Conservation (phyloP, 2,888 invertebrate genomes). For the Trichogramma evanescens region DNA sequence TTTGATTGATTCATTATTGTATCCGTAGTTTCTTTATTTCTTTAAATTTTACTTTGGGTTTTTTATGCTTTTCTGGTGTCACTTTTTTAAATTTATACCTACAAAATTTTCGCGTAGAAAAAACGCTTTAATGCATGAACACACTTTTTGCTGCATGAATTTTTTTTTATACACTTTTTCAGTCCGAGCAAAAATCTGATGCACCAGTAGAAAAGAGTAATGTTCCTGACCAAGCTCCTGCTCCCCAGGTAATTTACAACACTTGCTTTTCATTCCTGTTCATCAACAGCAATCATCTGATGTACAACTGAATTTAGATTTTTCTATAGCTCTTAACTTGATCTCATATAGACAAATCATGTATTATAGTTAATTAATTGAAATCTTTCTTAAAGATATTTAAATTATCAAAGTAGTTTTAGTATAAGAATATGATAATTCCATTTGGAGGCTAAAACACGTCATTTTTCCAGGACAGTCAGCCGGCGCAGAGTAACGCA, state of each 20-base stretch:
- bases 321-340: no score
- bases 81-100: neutral
- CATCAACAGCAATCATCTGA: no score
- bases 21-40: neutral
- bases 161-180: conserved; percentile 41
- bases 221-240: conserved; percentile 40
- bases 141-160: conserved; percentile 40
- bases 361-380: no score
- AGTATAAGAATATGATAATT: neutral
- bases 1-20: no score
- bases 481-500: conserved; percentile 52
- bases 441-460: neutral
- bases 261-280: conserved; percentile 12
- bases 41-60: neutral
- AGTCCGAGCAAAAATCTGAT: conserved; percentile 45
- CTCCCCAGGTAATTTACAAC: conserved; percentile 40
- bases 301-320: no score
- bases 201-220: conserved; percentile 39
- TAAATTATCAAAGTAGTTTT: neutral
- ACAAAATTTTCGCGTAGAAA: neutral
- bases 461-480: conserved; percentile 38
- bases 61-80: neutral
- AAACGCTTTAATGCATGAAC: conserved; percentile 16
- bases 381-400: no score
- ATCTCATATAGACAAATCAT: no score